Base-by-base conservation (phyloP, 2,113 vertebrate genomes). In the Anser cygnoides region DNA sequence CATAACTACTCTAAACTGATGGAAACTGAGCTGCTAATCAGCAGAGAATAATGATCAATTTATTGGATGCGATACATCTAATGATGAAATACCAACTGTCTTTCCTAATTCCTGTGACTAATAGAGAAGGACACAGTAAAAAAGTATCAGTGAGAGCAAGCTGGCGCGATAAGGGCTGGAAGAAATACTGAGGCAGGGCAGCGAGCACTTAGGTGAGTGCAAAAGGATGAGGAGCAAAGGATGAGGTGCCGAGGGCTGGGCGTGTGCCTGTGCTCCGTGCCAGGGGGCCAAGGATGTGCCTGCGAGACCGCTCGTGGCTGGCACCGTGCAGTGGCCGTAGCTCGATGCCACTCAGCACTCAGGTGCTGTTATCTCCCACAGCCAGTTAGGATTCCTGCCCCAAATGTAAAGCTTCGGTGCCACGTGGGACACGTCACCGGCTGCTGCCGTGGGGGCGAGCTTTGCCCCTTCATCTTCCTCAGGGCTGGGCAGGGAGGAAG, bases 1-100 rank as follows among this genome's bases (percentile, higher is more conserved):
- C 9, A 0, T 55, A 85, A 73, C 79, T 91, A 25, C 78, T 91
- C 52, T 15, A 71, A 90, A 63, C 76, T 82, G 72, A 78, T 86
- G 62, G 89, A 89, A 92, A 73, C 35, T 2, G 10, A 92, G 58
- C 85, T 67, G 63, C 77, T 95, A 89, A 96, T 95, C 90, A 93
- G 94, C 71, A 57, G 79, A 92, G 87, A 95, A 93, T 94, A 94
- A 93, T 28, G 90, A 92, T 96, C 74, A 81, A 43, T 96, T 93
- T 90, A 92, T 92, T 82, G 87, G 80, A 79, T 92, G 74, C 25
- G 89, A 90, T 86, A 25, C 50, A 28, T 83, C 84, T 92, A 89
- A 89, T 82, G 81, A 91, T 93, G 84, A 52, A 93, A 95, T 55
- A 87, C 73, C 83, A 90, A 91, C 92, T 94, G 87, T 80, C 92